Percentiles rank a stretch among this genome's conserved stretches.
Evolutionary conservation across 2,888 invertebrate species (phyloP).

Genomic region (Cyrtodaria siliqua): DNA sequence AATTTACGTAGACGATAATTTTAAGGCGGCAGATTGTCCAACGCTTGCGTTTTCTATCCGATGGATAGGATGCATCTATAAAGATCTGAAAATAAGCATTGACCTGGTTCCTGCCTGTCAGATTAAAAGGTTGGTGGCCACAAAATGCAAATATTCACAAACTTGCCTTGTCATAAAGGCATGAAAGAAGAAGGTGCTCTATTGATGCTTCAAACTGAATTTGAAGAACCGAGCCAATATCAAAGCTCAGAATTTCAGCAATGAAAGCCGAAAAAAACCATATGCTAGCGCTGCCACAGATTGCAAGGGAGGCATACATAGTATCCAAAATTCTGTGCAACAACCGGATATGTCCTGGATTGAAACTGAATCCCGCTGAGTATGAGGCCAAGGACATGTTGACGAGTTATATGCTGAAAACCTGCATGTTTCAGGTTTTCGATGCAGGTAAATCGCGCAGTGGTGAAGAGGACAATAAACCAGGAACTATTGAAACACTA

Average conservation of each 20-base stretch:
- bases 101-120: conserved; percentile 22
- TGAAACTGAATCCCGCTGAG: neutral
- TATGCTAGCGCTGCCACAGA: conserved; percentile 10
- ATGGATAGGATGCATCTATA: conserved; percentile 14
- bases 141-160: neutral
- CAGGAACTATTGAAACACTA: no score
- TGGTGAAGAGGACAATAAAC: no score
- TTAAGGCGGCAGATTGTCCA: neutral
- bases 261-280: conserved; percentile 13
- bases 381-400: neutral
- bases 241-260: conserved; percentile 3
- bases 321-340: conserved; percentile 6
- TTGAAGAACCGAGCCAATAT: neutral
- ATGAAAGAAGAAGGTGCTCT: conserved; percentile 1
- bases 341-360: neutral
- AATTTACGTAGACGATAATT: neutral
- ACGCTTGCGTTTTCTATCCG: neutral
- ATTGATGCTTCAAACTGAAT: conserved; percentile 1
- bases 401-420: conserved; percentile 26
- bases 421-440: conserved; percentile 18
- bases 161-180: no score
- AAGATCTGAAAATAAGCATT: conserved; percentile 7
- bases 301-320: conserved; percentile 9
- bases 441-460: no score
- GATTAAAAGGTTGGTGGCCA: conserved; percentile 20